Evolutionary conservation across 2,113 vertebrate species (phyloP).

Genomic region (Sinosuthora webbiana): DNA sequence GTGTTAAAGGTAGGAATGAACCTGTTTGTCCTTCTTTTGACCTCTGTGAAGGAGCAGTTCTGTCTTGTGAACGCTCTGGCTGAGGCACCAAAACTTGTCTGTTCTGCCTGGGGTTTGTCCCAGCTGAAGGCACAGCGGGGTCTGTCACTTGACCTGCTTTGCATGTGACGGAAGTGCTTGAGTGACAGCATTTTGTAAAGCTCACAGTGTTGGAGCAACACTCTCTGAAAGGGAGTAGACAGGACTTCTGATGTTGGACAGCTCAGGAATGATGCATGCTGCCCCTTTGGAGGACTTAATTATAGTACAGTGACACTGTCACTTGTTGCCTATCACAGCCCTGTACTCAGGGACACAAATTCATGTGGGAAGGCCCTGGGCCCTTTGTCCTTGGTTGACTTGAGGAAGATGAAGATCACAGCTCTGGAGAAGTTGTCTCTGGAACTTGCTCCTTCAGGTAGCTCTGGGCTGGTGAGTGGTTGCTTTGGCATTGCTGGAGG

Average conservation of each 20-base stretch:
- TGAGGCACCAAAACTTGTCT: background rate
- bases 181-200: background rate
- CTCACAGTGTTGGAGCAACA: background rate
- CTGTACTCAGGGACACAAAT: background rate
- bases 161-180: background rate
- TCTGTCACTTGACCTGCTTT: background rate
- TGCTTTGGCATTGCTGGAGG: background rate
- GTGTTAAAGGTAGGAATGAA: background rate
- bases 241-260: background rate
- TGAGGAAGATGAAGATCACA: background rate
- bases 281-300: background rate
- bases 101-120: background rate
- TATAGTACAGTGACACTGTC: background rate
- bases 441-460: background rate
- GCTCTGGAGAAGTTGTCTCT: background rate
- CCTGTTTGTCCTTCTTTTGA: background rate
- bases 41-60: background rate
- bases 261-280: background rate
- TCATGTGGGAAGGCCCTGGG: background rate
- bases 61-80: background rate
- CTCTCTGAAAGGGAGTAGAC: background rate
- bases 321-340: background rate
- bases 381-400: background rate
- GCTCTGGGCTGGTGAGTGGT: background rate
- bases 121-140: background rate